Conservation (phyloP, 2,888 invertebrate genomes). For the Drosophila borborema region DNA sequence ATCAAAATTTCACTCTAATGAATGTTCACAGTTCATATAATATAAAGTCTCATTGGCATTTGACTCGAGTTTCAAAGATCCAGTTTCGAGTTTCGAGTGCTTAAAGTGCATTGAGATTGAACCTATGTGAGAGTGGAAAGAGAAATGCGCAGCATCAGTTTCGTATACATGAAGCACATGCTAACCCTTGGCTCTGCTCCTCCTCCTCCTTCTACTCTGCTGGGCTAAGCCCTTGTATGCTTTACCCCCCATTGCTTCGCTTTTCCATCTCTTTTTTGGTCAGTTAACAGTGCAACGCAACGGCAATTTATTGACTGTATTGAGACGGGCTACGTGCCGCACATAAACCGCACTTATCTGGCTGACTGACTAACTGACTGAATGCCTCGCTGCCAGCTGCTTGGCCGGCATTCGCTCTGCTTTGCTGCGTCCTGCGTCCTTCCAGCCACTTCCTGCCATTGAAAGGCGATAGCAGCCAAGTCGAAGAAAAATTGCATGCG, state of each 20-base stretch:
- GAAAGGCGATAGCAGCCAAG: slow-evolving; percentile 73
- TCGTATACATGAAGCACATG: slow-evolving; percentile 40
- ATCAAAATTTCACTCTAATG: no score
- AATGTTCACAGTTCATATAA: background rate
- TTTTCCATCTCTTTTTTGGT: slow-evolving; percentile 32
- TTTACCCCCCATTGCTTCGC: background rate
- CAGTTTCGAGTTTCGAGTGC: slow-evolving; percentile 7
- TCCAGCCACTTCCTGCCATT: slow-evolving; percentile 61
- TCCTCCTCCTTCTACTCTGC: background rate
- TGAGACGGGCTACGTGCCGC: slow-evolving; percentile 77
- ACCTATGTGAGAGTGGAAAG: slow-evolving; percentile 24
- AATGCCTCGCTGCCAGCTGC: slow-evolving; percentile 35
- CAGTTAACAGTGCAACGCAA: slow-evolving; percentile 64
- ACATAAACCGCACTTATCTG: slow-evolving; percentile 80
- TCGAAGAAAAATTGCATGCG: slow-evolving; percentile 80
- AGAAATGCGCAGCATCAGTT: slow-evolving; percentile 67
- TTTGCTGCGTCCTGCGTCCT: slow-evolving; percentile 12
- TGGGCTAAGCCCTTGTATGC: background rate
- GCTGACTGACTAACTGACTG: slow-evolving; percentile 75
- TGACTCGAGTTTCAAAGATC: background rate
- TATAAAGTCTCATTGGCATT: slow-evolving; percentile 9
- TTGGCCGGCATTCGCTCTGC: slow-evolving; percentile 5
- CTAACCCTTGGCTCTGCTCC: slow-evolving; percentile 27
- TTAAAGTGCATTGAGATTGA: slow-evolving; percentile 38
- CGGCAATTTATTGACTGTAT: slow-evolving; percentile 79